A percentile compares a stretch with the other conserved stretches of the same genome.
phyloP scores from a whole-genome alignment of 2,113 vertebrate genomes.

The Pomatostomus ruficeps region DNA sequence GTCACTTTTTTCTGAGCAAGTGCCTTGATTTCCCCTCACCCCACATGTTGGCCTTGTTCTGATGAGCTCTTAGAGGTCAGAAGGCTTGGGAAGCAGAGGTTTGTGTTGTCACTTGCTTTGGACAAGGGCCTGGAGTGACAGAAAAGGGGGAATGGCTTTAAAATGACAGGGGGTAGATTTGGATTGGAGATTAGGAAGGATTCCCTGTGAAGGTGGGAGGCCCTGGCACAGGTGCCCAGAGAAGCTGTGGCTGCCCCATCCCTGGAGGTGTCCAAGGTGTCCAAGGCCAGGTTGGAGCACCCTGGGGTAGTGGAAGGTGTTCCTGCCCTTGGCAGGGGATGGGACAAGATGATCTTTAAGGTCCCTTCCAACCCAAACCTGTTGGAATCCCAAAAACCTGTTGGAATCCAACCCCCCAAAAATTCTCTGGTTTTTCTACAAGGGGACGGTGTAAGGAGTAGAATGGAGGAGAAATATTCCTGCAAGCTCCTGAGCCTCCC shows the following conservation, averaged over 20 bases:
- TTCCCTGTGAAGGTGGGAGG: background rate
- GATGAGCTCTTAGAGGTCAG: background rate
- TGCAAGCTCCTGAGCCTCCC: background rate
- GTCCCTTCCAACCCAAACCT: background rate
- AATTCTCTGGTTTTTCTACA: background rate
- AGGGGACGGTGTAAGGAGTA: background rate
- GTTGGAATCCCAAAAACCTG: background rate
- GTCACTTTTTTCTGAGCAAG: background rate
- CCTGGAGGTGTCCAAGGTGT: background rate
- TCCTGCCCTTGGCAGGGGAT: background rate
- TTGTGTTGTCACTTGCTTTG: background rate
- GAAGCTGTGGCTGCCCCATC: background rate
- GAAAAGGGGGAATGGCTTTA: background rate
- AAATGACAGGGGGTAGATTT: background rate
- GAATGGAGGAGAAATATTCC: background rate
- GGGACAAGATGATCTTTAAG: fast-evolving
- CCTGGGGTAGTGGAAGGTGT: background rate
- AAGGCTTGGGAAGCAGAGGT: background rate
- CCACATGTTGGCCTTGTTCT: fast-evolving
- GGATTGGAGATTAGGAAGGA: background rate
- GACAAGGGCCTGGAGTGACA: background rate
- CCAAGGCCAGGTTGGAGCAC: background rate
- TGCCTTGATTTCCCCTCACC: background rate
- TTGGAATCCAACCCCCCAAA: background rate
- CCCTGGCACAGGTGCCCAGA: background rate